Conservation (phyloP, 2,797 vertebrate genomes). For the Tiaroga cobitis region DNA sequence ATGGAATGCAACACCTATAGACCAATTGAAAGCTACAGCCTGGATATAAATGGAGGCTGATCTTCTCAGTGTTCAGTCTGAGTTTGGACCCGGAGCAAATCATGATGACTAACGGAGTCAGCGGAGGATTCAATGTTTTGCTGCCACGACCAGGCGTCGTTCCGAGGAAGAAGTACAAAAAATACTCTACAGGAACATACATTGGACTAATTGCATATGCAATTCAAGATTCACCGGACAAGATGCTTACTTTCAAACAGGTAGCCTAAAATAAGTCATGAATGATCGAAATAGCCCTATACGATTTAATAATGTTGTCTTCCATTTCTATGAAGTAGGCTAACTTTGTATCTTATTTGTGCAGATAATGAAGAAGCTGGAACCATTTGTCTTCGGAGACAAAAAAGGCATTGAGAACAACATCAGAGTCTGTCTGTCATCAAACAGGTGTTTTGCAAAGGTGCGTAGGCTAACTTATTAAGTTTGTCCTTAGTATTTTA, state of each 20-base stretch:
- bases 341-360: not conserved
- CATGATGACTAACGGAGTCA: constrained; percentile 44
- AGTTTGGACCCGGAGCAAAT: not conserved
- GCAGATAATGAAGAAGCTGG: constrained; percentile 73
- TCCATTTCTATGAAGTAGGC: not conserved
- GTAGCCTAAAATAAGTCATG: constrained; percentile 37
- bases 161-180: constrained; percentile 44
- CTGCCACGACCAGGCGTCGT: not conserved
- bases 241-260: constrained; percentile 75
- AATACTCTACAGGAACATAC: constrained; percentile 59
- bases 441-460: constrained; percentile 76
- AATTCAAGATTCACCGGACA: constrained; percentile 70
- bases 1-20: not conserved
- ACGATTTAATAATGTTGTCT: not conserved
- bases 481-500: too few species aligned
- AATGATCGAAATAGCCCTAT: not conserved
- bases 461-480: constrained; percentile 56
- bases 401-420: constrained; percentile 70
- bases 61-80: not conserved
- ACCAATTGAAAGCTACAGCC: not conserved
- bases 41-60: not conserved
- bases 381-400: constrained; percentile 60
- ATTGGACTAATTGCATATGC: constrained; percentile 71
- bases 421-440: constrained; percentile 76
- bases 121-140: not conserved